Evolutionary conservation across 30 jellyfish, hydroid and myxozoan species (phyloP), one percentile per base, ranked within the genome.

Genomic region (Haliclystus octoradiatus): DNA sequence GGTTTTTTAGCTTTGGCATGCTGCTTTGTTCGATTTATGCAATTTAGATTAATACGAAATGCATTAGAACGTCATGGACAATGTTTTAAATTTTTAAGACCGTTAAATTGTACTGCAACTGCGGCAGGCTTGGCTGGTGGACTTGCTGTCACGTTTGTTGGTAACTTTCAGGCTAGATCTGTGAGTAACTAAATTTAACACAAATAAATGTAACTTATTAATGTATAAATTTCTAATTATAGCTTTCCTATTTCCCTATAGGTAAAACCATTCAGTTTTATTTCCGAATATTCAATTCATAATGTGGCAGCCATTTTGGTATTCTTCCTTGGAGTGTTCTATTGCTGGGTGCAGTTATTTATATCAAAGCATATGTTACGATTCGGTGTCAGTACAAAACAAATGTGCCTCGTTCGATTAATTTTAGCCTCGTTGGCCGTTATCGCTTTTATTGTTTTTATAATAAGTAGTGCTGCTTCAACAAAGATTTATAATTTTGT

Each of bases 231-330:
- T 19, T 9, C 19, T 40, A 9, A 40, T 40, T 40, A 19, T 40
- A 9, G 57, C 19, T n/a, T n/a, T n/a, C n/a, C n/a, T n/a, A n/a
- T n/a, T n/a, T n/a, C n/a, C n/a, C n/a, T 66, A 22, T 70, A 82
- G 94, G 77, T 70, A 62, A 80, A 74, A 22, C 85, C 88, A 33
- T 79, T 79, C 49, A 73, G 79, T 25, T 78, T 82, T 3, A 75
- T 74, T 13, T 68, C 90, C 14, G 96, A 85, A 67, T 72, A 80
- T 33, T 73, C 96, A 52, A 67, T 85, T 25, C 96, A 85, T 79
- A 69, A 85, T 70, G 84, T 79, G 2, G 96, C 96, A 13, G 96
- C 96, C 4, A 84, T 85, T 29, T 71, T 85, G 25, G 96, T 73
- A 5, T 85, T 85, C 71, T 50, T 78, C 76, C 50, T 79, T 7